Evolutionary conservation across 2,113 vertebrate genomes (phyloP).

Genomic region (Salvator merianae): DNA sequence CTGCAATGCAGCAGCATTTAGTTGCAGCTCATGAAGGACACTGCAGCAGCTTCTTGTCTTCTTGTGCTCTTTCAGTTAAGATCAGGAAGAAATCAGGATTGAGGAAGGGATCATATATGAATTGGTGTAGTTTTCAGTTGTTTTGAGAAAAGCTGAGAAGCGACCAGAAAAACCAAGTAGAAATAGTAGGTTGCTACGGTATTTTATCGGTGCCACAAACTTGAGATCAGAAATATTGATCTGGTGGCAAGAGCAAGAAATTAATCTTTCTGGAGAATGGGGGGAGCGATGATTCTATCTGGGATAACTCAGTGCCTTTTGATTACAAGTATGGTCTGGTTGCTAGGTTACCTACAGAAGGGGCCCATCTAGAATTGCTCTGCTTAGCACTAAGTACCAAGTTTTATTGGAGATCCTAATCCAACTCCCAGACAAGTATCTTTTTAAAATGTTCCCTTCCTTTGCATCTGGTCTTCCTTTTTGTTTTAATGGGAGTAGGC

Average conservation of each 20-base stretch:
- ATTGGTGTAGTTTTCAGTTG: slow-evolving; percentile 26
- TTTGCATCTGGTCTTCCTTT: too few species aligned
- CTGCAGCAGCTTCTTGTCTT: slow-evolving; percentile 48
- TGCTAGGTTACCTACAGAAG: background rate
- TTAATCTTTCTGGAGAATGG: background rate
- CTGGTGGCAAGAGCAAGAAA: background rate
- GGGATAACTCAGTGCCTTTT: background rate
- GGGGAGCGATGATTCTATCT: background rate
- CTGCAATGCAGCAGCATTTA: slow-evolving; percentile 66
- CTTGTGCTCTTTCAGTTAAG: slow-evolving; percentile 48
- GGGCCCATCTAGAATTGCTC: background rate
- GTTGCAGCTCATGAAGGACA: slow-evolving; percentile 67
- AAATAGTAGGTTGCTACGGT: background rate
- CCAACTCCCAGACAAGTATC: background rate
- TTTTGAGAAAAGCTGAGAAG: slow-evolving; percentile 2
- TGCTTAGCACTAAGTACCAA: background rate
- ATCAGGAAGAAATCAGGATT: slow-evolving; percentile 28
- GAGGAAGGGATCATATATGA: slow-evolving; percentile 36
- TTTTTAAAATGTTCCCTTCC: background rate
- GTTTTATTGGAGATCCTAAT: background rate
- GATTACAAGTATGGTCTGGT: background rate
- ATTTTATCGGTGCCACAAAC: background rate
- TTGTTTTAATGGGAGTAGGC: too few species aligned
- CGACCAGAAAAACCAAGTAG: slow-evolving; percentile 7
- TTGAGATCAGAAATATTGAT: slow-evolving; percentile 17